These are phyloP conservation scores for Drosophila novamexicana DNA, from an alignment of 1,140 invertebrate genomes.

Conservation along the genomic window DNA sequence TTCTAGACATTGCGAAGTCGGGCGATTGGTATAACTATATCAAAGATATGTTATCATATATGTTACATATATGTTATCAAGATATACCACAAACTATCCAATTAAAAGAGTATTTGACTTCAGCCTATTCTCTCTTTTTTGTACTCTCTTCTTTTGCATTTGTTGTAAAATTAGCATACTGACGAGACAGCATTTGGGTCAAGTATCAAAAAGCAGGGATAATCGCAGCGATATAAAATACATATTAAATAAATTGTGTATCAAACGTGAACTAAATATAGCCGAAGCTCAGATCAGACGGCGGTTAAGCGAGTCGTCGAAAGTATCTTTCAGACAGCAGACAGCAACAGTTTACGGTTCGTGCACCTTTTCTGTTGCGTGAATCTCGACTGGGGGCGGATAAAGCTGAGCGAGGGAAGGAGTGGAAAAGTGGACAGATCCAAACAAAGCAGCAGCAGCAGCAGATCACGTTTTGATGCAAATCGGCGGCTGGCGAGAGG, in stretches of 20 bases:
- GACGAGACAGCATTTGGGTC: slow-evolving; percentile 13
- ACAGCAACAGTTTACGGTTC: slow-evolving; percentile 41
- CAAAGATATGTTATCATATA: neutral
- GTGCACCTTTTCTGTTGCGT: slow-evolving; percentile 29
- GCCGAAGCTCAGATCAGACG: neutral
- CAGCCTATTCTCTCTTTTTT: neutral
- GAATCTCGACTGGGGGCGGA: slow-evolving; percentile 14
- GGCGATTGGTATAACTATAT: neutral
- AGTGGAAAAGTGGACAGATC: slow-evolving; percentile 52
- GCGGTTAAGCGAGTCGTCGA: neutral
- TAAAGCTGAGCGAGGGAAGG: slow-evolving; percentile 25
- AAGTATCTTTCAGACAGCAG: slow-evolving; percentile 22
- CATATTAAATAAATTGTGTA: neutral
- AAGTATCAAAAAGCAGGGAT: slow-evolving; percentile 28
- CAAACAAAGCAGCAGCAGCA: slow-evolving; percentile 27
- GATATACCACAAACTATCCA: no score
- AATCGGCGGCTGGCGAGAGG: slow-evolving; percentile 63
- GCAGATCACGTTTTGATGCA: slow-evolving; percentile 60
- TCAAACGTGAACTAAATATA: slow-evolving; percentile 4
- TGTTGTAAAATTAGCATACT: slow-evolving; percentile 68
- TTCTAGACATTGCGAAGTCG: no score
- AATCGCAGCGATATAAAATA: slow-evolving; percentile 11
- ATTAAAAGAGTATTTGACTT: neutral
- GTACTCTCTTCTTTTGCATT: slow-evolving; percentile 13
- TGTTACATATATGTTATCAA: no score